Evolutionary conservation across 1,140 invertebrate species (phyloP).

Genomic region (Samia ricini): DNA sequence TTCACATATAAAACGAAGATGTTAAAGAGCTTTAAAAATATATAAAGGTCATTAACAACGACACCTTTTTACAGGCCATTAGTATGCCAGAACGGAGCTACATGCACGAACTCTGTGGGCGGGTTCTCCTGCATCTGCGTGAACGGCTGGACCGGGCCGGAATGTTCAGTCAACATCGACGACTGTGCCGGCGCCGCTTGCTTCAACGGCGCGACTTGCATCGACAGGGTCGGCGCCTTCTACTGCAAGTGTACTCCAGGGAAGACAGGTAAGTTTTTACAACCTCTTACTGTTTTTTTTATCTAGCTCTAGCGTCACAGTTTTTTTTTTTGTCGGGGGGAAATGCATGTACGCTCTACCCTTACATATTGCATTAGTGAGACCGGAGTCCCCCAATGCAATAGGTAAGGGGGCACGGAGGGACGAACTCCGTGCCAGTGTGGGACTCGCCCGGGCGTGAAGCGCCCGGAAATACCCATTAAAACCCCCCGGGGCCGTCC

Average conservation of each 20-base stretch:
- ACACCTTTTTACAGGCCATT: conserved; percentile 78
- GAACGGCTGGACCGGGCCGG: conserved; percentile 94
- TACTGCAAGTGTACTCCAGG: conserved; percentile 96
- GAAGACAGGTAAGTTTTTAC: conserved; percentile 88
- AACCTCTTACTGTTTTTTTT: background rate
- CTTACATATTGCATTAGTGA: too few species aligned
- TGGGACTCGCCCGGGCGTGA: too few species aligned
- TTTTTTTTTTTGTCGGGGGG: too few species aligned
- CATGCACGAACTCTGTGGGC: conserved; percentile 93
- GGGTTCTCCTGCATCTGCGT: conserved; percentile 97
- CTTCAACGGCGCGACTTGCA: conserved; percentile 97
- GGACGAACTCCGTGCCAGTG: too few species aligned
- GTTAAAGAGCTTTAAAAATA: too few species aligned
- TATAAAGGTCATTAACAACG: too few species aligned
- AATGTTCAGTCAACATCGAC: conserved; percentile 95
- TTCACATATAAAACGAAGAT: too few species aligned
- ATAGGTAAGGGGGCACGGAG: too few species aligned
- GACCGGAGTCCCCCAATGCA: too few species aligned
- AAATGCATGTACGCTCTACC: too few species aligned
- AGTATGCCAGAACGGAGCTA: conserved; percentile 96
- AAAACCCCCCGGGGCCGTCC: too few species aligned
- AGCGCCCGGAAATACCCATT: too few species aligned
- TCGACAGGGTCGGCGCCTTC: conserved; percentile 96
- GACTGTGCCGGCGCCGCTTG: conserved; percentile 95
- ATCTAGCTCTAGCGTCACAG: background rate